A percentile compares a stretch with the other conserved stretches of the same genome.
phyloP scores from a whole-genome alignment of 2,797 vertebrate genomes.

The Champsocephalus gunnari region DNA sequence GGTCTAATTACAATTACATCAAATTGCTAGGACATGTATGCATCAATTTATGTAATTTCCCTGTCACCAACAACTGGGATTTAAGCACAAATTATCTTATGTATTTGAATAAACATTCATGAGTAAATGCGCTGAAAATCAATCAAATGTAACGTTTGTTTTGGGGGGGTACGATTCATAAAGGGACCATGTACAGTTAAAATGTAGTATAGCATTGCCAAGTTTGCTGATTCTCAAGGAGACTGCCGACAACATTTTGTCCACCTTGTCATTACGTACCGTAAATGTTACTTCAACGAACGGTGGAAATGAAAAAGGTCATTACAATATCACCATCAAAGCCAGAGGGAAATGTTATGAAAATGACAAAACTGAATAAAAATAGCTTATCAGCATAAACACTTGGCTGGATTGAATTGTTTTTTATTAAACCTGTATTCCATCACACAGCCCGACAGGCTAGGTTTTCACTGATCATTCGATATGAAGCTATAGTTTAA shows the following conservation, averaged over 20 bases:
- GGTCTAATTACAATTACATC: conserved; percentile 56
- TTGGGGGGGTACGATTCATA: too few relatives aligned
- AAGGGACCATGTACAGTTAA: too few relatives aligned
- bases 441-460: not conserved
- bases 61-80: conserved; percentile 19
- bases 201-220: too few relatives aligned
- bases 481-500: conserved; percentile 21
- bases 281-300: conserved; percentile 31
- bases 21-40: too few relatives aligned
- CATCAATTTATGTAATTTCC: conserved; percentile 11
- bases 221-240: conserved; percentile 22
- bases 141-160: too few relatives aligned
- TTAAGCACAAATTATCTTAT: conserved; percentile 45
- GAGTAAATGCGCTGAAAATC: not conserved
- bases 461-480: not conserved
- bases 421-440: too few relatives aligned
- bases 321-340: conserved; percentile 46
- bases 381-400: conserved; percentile 54
- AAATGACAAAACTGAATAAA: conserved; percentile 56
- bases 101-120: conserved; percentile 14
- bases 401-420: not conserved
- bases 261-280: conserved; percentile 29
- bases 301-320: conserved; percentile 43
- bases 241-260: not conserved
- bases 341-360: conserved; percentile 48